Evolutionary conservation across 1,140 invertebrate species (phyloP), one percentile per base, ranked within the genome.

Genomic region (Micrasema minimum): DNA sequence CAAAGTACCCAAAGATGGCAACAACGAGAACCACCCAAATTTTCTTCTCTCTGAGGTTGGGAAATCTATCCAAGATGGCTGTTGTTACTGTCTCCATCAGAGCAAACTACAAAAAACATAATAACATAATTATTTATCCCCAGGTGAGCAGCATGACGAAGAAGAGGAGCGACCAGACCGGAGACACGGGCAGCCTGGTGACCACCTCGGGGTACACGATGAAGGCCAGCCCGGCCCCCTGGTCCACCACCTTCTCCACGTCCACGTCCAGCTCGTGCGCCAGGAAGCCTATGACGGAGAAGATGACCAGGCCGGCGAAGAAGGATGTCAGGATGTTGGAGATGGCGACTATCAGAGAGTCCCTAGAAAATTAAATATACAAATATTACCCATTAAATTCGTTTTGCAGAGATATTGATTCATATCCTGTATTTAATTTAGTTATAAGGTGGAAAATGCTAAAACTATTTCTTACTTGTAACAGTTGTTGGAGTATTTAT

Each of bases 131-230:
- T 38, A 38, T 38, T 38, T 6, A 6, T 38, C 5, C 5, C 11
- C 11, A 6, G 0, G 91, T 93, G 20, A 93, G 80, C 6, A 93
- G 81, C 91, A 93, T 93, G 46, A 95, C 86, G 79, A 96, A 96
- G 83, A 96, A 96, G 0, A 95, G 82, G 51, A 93, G 82, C 0
- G 93, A 93, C 94, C 94, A 96, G 2, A 95, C 80, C 0, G 92
- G 92, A 1, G 93, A 90, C 3, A 93, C 83, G 0, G 93, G 93
- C 72, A 96, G 82, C 66, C 92, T 86, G 0, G 92, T 88, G 2
- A 96, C 91, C 31, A 93, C 93, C 80, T 94, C 93, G 0, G 94
- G 93, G 79, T 96, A 95, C 6, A 93, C 93, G 67, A 94, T 92
- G 77, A 95, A 95, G 1, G 93, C 93, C 50, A 95, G 79, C 1